These are phyloP conservation scores for Botrylloides violaceus DNA, from an alignment of 23 tunicate genomes.

Conservation along the genomic window DNA sequence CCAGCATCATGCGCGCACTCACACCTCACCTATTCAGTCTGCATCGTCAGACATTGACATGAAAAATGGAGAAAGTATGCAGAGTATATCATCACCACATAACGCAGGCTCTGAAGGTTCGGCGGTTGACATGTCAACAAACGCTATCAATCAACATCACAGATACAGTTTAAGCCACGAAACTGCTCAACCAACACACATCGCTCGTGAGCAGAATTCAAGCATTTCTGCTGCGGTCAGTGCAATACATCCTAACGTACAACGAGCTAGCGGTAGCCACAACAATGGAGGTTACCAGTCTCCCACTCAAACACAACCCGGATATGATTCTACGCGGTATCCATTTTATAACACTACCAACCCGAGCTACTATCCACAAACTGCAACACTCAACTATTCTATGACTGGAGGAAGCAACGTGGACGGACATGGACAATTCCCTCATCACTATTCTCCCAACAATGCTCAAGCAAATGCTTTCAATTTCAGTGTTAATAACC, in stretches of 20 bases:
- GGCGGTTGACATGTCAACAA: slow-evolving; percentile 13
- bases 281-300: slow-evolving; percentile 3
- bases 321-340: slow-evolving; percentile 9
- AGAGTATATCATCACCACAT: background rate
- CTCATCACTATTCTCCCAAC: slow-evolving; percentile 22
- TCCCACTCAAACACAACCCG: slow-evolving; percentile 5
- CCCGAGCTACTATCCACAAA: slow-evolving; percentile 19
- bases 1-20: slow-evolving; percentile 28
- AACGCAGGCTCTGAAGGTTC: slow-evolving; percentile 19
- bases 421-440: slow-evolving; percentile 18
- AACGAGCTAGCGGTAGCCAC: slow-evolving; percentile 1
- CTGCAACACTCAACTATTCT: slow-evolving; percentile 7
- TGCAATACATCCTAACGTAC: slow-evolving; percentile 23
- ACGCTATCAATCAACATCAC: slow-evolving; percentile 13
- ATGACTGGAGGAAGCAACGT: slow-evolving; percentile 10
- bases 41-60: slow-evolving; percentile 4
- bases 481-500: slow-evolving; percentile 72
- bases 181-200: background rate
- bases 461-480: slow-evolving; percentile 28
- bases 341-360: slow-evolving; percentile 25
- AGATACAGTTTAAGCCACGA: slow-evolving; percentile 21
- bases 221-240: background rate
- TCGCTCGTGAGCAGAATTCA: background rate
- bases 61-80: slow-evolving; percentile 1
- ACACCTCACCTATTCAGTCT: slow-evolving; percentile 25